phyloP scores from a whole-genome alignment of 1,140 invertebrate genomes.

The Aphelenchoides besseyi region DNA sequence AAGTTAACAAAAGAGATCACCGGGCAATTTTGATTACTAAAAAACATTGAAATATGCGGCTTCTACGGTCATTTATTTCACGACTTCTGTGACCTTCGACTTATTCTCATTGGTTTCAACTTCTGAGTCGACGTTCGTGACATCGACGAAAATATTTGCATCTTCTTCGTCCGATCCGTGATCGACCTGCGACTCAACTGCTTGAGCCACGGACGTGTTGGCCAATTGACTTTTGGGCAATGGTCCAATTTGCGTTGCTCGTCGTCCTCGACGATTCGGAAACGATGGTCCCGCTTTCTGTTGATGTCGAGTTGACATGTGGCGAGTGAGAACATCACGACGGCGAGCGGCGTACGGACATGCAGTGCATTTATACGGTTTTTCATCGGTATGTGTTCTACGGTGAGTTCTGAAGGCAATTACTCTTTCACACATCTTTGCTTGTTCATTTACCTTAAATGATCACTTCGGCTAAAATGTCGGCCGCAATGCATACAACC shows the following conservation, averaged over 20 bases:
- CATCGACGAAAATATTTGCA: conserved; percentile 2
- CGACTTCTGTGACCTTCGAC: no score
- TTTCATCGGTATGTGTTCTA: conserved; percentile 73
- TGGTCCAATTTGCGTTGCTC: neutral
- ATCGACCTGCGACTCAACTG: neutral
- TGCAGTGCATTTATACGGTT: conserved; percentile 75
- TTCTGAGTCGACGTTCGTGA: conserved; percentile 17
- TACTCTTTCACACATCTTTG: no score
- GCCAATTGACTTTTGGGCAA: conserved; percentile 5
- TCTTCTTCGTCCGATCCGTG: conserved; percentile 11
- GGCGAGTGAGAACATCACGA: conserved; percentile 57
- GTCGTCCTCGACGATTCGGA: conserved; percentile 28
- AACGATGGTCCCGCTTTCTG: conserved; percentile 37
- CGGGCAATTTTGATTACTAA: no score
- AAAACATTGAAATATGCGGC: no score
- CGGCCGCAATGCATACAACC: conserved; percentile 97
- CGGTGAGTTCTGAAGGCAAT: conserved; percentile 70
- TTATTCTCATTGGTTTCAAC: no score
- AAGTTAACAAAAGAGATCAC: no score
- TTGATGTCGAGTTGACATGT: conserved; percentile 54
- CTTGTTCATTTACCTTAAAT: conserved; percentile 70
- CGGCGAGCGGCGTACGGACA: conserved; percentile 67
- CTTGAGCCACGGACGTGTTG: neutral
- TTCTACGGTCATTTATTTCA: no score
- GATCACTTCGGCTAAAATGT: conserved; percentile 96